Evolutionary conservation across 2,797 vertebrate genomes (phyloP), one percentile per base, ranked within the genome.

Genomic region (Gambelia wislizenii): DNA sequence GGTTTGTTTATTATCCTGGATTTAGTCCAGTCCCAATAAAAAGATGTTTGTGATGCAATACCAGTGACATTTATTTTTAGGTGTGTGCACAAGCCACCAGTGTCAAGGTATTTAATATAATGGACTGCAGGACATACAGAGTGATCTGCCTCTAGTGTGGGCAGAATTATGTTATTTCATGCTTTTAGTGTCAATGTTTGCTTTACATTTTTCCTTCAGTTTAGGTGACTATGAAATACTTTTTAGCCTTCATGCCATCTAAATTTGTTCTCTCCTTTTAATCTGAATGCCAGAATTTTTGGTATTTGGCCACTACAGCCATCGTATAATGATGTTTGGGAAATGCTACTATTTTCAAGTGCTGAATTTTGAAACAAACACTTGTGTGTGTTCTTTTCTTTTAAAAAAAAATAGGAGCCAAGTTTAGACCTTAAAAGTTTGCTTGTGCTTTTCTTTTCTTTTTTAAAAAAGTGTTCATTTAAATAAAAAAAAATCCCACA

Each of bases 71-170:
- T 95, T 95, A 92, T 93, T 88, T 95, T 95, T 81, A 90, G 78
- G 74, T 92, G 86, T 89, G 92, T 84, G 82, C 88, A 1, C 90
- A 81, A 83, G 90, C 91, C 91, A 87, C 93, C 36, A 77, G 47
- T 90, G 86, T 89, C 91, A 91, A 92, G 94, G 91, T 93, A 94
- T 94, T 94, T 95, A 93, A 91, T 86, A 93, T 84, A 89, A 93
- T 81, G 92, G 77, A 80, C 85, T 70, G 85, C 84, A 87, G 90
- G 93, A 94, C 74, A 44, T 67, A 87, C 22, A 76, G 76, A 70
- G 39, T 61, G n/a, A 80, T 76, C 52, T 12, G 27, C 77, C 79
- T 87, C 85, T 39, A 78, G 5, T 83, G 92, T 61, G 25, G 52
- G 85, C 80, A 90, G 77, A 61, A 1, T 30, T 25, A 47, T 87